Conservation (phyloP, 2,113 vertebrate species). For the Chaenocephalus aceratus region DNA sequence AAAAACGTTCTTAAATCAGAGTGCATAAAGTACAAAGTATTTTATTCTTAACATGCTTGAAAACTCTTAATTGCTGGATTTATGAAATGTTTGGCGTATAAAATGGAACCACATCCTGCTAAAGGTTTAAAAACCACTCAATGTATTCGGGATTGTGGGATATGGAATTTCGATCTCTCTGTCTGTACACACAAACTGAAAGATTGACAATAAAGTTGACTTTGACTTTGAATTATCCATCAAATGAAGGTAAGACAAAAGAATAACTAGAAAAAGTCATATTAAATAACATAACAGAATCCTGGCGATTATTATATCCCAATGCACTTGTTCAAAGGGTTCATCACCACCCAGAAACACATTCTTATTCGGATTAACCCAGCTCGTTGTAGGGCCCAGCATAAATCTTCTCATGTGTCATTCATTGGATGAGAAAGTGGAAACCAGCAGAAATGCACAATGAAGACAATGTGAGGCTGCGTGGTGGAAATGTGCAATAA, state of each 20-base stretch:
- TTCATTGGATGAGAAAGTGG: slow-evolving; percentile 47
- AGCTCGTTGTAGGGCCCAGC: too few relatives aligned
- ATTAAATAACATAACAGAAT: not conserved
- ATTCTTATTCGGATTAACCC: not conserved
- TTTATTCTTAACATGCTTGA: not conserved
- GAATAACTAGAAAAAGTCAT: not conserved
- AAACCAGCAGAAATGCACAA: slow-evolving; percentile 38
- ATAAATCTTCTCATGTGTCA: slow-evolving; percentile 27
- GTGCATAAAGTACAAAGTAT: not conserved
- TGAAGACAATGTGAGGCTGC: slow-evolving; percentile 49
- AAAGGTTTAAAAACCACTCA: too few relatives aligned
- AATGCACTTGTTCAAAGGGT: too few relatives aligned
- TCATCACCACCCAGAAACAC: not conserved
- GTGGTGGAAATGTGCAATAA: slow-evolving; percentile 41
- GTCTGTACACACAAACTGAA: too few relatives aligned
- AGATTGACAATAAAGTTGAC: too few relatives aligned
- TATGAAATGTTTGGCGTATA: slow-evolving; percentile 1
- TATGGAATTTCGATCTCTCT: too few relatives aligned
- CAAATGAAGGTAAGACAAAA: slow-evolving; percentile 7
- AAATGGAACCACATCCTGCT: not conserved
- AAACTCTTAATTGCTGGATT: not conserved
- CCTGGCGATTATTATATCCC: too few relatives aligned
- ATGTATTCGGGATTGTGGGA: too few relatives aligned
- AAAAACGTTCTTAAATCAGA: too few relatives aligned
- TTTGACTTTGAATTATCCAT: not conserved